Percentiles rank a stretch among this genome's conserved stretches.
Evolutionary conservation across 2,888 invertebrate genomes (phyloP).

Genomic region (Lydus trimaculatus): DNA sequence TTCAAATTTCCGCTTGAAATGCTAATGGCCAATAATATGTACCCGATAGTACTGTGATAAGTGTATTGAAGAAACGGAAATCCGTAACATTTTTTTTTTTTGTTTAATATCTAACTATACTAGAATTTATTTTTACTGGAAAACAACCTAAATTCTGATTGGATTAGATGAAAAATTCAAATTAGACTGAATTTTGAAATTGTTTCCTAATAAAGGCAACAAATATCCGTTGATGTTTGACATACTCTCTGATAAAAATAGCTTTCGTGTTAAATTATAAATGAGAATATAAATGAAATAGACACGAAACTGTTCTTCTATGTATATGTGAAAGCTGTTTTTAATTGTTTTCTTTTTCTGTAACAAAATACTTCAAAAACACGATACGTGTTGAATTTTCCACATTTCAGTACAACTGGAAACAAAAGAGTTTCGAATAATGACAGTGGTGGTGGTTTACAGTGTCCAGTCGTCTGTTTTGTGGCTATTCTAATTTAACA

Average conservation of each 20-base stretch:
- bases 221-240: conserved; percentile 21
- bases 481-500: conserved; percentile 26
- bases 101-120: neutral
- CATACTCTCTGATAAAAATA: conserved; percentile 20
- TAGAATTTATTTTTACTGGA: neutral
- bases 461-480: neutral
- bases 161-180: neutral
- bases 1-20: conserved; percentile 55
- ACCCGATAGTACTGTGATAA: conserved; percentile 44
- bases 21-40: conserved; percentile 53
- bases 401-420: conserved; percentile 17
- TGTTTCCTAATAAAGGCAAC: too few species aligned
- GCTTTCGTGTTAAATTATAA: conserved; percentile 25
- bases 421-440: conserved; percentile 9
- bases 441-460: neutral
- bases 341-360: conserved; percentile 24
- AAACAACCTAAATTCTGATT: neutral
- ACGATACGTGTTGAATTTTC: conserved; percentile 28
- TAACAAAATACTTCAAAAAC: conserved; percentile 30
- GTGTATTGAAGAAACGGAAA: conserved; percentile 26
- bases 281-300: conserved; percentile 21
- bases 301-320: conserved; percentile 28
- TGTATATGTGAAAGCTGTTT: conserved; percentile 26
- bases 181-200: neutral
- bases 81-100: conserved; percentile 21